These are phyloP conservation scores for Ibidorhyncha struthersii DNA, from an alignment of 2,113 vertebrate species.

Conservation along the genomic window DNA sequence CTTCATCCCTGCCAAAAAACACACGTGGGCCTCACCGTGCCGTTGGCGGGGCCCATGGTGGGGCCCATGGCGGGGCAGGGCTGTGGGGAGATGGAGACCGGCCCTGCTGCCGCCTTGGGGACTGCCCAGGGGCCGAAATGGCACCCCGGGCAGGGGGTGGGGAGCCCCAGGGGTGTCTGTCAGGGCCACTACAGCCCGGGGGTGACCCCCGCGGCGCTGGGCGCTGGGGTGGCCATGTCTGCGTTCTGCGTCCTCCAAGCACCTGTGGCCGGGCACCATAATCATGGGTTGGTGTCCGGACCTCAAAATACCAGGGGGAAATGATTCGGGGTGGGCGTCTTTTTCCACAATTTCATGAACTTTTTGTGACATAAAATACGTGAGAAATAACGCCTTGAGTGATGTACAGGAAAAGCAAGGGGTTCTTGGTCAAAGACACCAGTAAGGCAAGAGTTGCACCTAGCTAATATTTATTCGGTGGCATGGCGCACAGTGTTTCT, in stretches of 20 bases:
- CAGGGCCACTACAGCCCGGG: too few relatives aligned
- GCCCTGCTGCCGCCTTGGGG: neutral
- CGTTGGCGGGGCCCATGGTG: neutral
- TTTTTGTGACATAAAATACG: neutral
- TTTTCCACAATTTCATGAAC: neutral
- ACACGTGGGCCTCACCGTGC: fast-evolving
- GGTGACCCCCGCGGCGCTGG: neutral
- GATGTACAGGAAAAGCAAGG: neutral
- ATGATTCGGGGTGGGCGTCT: neutral
- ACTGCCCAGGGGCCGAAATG: neutral
- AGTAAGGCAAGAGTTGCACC: neutral
- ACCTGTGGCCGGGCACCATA: neutral
- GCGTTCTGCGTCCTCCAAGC: neutral
- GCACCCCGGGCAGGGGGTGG: neutral
- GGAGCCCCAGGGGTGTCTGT: neutral
- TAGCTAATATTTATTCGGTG: neutral
- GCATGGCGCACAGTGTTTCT: neutral
- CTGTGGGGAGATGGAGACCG: fast-evolving
- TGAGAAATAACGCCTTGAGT: neutral
- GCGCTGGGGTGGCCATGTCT: neutral
- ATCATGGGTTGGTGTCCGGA: neutral
- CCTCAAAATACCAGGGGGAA: neutral
- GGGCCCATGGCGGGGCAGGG: too few relatives aligned
- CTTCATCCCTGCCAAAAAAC: neutral
- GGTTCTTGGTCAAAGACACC: neutral